A percentile compares a stretch with the other conserved stretches of the same genome.
Conservation (phyloP, 2,797 vertebrate genomes). For the Platyrinchus mystaceus region DNA sequence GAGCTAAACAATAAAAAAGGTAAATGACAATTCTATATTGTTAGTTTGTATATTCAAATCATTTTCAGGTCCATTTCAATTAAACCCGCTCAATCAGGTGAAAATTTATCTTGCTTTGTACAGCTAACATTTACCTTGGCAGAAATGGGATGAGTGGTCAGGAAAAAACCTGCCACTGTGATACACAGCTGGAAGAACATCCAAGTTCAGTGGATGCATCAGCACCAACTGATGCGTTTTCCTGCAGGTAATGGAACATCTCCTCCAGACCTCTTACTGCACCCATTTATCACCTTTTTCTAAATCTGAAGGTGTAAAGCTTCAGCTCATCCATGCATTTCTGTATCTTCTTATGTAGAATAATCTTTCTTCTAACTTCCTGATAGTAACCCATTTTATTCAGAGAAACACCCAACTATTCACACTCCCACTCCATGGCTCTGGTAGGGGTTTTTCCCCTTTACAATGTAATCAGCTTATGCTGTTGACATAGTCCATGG, state of each 20-base stretch:
- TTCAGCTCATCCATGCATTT: neutral
- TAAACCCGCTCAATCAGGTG: neutral
- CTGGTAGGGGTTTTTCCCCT: neutral
- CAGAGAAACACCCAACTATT: neutral
- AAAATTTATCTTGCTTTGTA: neutral
- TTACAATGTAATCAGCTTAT: neutral
- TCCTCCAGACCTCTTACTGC: neutral
- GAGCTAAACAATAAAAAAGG: neutral
- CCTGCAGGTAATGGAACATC: neutral
- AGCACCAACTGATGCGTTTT: neutral
- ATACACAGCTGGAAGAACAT: neutral
- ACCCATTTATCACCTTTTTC: neutral
- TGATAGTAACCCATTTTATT: neutral
- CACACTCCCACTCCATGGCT: neutral
- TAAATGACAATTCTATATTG: fast-evolving
- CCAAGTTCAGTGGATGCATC: neutral
- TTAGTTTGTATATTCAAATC: neutral
- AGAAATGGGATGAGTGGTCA: neutral
- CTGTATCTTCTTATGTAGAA: fast-evolving
- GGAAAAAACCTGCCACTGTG: neutral
- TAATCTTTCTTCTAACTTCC: neutral
- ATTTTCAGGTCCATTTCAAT: neutral
- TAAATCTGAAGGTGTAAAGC: neutral
- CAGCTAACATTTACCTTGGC: neutral
- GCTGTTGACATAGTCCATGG: neutral